A percentile compares a stretch with the other conserved stretches of the same genome.
Evolutionary conservation across 2,888 invertebrate species (phyloP).

Genomic region (Aspidiotus destructor): DNA sequence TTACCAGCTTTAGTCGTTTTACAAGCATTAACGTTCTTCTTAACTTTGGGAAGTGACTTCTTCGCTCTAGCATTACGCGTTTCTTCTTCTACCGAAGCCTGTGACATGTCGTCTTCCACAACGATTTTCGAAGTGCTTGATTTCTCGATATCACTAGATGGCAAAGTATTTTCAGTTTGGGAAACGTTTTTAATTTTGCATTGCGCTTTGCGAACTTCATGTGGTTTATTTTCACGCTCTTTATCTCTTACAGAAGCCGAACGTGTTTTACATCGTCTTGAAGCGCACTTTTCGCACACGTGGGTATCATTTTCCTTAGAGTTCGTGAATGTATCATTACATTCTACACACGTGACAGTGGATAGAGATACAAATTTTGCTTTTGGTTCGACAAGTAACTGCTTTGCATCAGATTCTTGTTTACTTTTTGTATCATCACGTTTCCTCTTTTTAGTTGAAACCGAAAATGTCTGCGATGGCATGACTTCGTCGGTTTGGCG

Average conservation of each 20-base stretch:
- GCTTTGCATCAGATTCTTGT: slow-evolving; percentile 3
- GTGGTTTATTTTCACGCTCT: no score
- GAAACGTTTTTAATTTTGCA: no score
- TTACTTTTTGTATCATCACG: slow-evolving; percentile 16
- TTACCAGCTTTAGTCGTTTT: no score
- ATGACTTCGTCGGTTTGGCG: slow-evolving; percentile 21
- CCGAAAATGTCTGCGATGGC: slow-evolving; percentile 1
- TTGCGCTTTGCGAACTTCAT: no score
- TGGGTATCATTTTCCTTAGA: not conserved
- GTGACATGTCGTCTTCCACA: no score
- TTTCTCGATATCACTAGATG: no score
- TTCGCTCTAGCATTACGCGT: no score
- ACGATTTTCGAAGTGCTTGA: no score
- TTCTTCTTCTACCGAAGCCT: no score
- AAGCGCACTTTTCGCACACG: slow-evolving; percentile 9
- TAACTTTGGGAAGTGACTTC: no score
- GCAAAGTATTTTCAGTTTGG: no score
- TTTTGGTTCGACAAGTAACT: not conserved
- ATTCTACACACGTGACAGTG: not conserved
- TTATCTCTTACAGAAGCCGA: not conserved
- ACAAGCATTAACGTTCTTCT: no score
- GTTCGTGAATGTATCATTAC: not conserved
- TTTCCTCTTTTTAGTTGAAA: slow-evolving; percentile 16
- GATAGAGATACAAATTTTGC: not conserved
- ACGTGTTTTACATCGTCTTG: not conserved